Conservation (phyloP, 2,113 vertebrate species). For the Cairina moschata region DNA sequence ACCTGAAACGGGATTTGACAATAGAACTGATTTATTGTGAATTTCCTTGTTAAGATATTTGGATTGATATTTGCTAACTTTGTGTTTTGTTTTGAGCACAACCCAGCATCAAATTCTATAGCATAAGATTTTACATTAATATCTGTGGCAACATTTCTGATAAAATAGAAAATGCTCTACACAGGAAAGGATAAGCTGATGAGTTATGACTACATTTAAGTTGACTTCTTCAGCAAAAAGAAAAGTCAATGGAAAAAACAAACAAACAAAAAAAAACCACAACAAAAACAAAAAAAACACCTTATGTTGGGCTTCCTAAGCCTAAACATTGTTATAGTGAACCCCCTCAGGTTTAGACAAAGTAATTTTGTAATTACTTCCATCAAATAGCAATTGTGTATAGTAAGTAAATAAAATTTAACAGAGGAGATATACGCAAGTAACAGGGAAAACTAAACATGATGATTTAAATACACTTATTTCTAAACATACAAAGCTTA, state of each 20-base stretch:
- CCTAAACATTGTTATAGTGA: not conserved
- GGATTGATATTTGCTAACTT: not conserved
- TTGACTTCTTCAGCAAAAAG: not conserved
- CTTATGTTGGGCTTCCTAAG: not conserved
- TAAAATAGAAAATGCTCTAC: not conserved
- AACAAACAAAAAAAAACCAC: too few species aligned
- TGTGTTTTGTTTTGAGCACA: not conserved
- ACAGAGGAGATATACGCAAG: not conserved
- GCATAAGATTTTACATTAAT: fast-evolving
- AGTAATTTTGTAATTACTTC: not conserved
- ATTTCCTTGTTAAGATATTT: not conserved
- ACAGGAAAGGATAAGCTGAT: not conserved
- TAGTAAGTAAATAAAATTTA: not conserved
- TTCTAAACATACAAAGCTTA: not conserved
- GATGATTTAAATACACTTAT: not conserved
- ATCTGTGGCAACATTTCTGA: not conserved
- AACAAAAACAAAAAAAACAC: too few species aligned
- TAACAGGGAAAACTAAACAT: not conserved
- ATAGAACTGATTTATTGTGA: not conserved
- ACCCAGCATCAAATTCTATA: not conserved
- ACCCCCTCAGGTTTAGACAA: not conserved
- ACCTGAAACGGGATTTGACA: not conserved
- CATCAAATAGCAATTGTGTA: not conserved
- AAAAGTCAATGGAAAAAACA: not conserved
- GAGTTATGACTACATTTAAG: not conserved